These are phyloP conservation scores for Campoletis sonorensis DNA, from an alignment of 1,140 invertebrate species.

Conservation along the genomic window DNA sequence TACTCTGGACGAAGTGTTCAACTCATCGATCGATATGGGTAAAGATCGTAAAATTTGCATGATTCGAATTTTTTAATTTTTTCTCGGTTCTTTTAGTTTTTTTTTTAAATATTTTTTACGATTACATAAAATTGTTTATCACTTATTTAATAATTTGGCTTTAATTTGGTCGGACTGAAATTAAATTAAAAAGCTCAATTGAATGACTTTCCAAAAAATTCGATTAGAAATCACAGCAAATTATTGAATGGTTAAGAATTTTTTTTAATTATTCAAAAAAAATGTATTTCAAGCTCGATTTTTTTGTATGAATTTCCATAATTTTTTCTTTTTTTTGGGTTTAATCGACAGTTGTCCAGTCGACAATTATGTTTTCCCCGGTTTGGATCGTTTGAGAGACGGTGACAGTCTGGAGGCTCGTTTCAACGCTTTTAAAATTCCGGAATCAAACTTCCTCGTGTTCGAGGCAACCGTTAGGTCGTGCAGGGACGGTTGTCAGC, in stretches of 20 bases:
- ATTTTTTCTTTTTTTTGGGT: no score
- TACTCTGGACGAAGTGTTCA: conserved; percentile 93
- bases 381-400: conserved; percentile 89
- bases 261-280: no score
- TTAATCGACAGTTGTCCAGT: conserved; percentile 85
- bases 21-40: conserved; percentile 93
- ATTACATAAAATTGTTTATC: no score
- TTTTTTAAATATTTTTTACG: no score
- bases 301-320: no score
- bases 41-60: conserved; percentile 48
- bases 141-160: no score
- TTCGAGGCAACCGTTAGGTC: conserved; percentile 95
- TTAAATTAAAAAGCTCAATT: no score
- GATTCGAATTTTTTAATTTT: conserved; percentile 17
- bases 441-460: conserved; percentile 94
- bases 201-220: no score
- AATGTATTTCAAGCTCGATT: no score
- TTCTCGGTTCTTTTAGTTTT: neutral
- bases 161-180: no score
- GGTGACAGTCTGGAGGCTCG: conserved; percentile 92
- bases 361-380: conserved; percentile 94
- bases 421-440: conserved; percentile 96
- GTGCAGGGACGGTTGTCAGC: conserved; percentile 92
- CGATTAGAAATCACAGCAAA: no score
- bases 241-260: no score